These are phyloP conservation scores for Neodiprion fabricii DNA, from an alignment of 1,140 invertebrate species.

Conservation along the genomic window DNA sequence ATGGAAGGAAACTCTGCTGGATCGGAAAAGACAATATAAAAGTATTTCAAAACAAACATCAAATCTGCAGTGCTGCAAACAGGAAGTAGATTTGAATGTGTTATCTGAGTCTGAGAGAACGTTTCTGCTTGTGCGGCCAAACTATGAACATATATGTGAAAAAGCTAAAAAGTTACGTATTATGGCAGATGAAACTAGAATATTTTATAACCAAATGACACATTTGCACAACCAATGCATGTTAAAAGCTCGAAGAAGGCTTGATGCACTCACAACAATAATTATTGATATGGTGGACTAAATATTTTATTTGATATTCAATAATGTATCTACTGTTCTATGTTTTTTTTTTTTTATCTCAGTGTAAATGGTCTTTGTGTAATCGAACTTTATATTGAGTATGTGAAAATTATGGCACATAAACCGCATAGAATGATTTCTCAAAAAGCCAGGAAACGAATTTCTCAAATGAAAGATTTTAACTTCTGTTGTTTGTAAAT, in stretches of 20 bases:
- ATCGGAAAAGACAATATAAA: conserved; percentile 33
- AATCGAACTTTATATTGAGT: too few relatives aligned
- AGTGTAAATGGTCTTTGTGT: too few relatives aligned
- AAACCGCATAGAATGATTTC: too few relatives aligned
- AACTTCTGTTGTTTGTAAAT: too few relatives aligned
- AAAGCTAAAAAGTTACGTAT: conserved; percentile 36
- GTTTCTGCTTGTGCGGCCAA: conserved; percentile 38
- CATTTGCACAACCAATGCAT: conserved; percentile 33
- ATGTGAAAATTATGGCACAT: too few relatives aligned
- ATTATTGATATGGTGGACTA: conserved; percentile 30
- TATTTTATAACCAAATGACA: conserved; percentile 26
- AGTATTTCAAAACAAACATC: conserved; percentile 32
- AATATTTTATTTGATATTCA: background rate
- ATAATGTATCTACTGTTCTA: background rate
- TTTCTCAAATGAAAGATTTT: too few relatives aligned
- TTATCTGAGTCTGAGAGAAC: conserved; percentile 38
- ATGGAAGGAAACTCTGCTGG: conserved; percentile 38
- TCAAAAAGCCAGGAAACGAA: too few relatives aligned
- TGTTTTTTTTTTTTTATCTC: background rate
- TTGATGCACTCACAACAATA: conserved; percentile 23
- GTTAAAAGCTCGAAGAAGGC: conserved; percentile 31
- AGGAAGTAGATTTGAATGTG: conserved; percentile 33
- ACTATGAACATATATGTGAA: conserved; percentile 41
- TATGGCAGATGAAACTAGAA: conserved; percentile 27
- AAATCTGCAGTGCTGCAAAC: conserved; percentile 19